Percentiles rank a stretch among this genome's conserved stretches.
These are phyloP conservation scores for Gymnosoma rotundatum DNA, from an alignment of 2,888 invertebrate species.

Conservation along the genomic window DNA sequence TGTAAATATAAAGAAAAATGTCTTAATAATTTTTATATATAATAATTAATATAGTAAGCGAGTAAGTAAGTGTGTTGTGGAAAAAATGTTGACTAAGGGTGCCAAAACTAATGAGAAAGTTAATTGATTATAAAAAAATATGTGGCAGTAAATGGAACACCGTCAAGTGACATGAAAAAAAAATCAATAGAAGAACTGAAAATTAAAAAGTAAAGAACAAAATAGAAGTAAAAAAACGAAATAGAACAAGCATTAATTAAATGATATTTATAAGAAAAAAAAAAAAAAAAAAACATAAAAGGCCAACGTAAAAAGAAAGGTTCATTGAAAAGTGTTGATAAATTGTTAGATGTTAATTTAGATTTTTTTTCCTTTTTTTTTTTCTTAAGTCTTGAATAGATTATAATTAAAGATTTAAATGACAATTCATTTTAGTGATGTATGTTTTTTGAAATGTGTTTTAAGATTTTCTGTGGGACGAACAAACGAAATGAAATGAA, in stretches of 20 bases:
- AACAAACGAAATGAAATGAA: conserved; percentile 54
- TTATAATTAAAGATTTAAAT: conserved; percentile 53
- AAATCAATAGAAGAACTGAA: too few species aligned
- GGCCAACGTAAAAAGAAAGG: background rate
- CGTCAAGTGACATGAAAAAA: too few species aligned
- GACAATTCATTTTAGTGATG: conserved; percentile 46
- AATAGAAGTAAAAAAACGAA: too few species aligned
- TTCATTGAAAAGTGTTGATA: background rate
- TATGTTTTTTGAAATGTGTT: background rate
- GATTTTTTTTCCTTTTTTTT: conserved; percentile 19
- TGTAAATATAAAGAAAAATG: background rate
- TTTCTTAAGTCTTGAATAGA: conserved; percentile 8
- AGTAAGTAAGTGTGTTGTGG: too few species aligned
- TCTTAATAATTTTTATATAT: too few species aligned
- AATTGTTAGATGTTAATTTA: conserved; percentile 27
- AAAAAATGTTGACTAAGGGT: too few species aligned
- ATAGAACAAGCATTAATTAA: too few species aligned
- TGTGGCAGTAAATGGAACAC: too few species aligned
- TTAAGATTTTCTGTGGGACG: background rate
- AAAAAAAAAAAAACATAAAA: background rate
- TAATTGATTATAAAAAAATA: too few species aligned
- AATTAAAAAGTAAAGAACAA: too few species aligned
- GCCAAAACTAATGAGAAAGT: too few species aligned
- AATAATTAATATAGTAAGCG: too few species aligned
- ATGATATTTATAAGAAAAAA: background rate